Percentiles rank a stretch among this genome's conserved stretches.
These are phyloP conservation scores for Myotis findleyi DNA, from an alignment of 2,797 vertebrate genomes.

Conservation along the genomic window DNA sequence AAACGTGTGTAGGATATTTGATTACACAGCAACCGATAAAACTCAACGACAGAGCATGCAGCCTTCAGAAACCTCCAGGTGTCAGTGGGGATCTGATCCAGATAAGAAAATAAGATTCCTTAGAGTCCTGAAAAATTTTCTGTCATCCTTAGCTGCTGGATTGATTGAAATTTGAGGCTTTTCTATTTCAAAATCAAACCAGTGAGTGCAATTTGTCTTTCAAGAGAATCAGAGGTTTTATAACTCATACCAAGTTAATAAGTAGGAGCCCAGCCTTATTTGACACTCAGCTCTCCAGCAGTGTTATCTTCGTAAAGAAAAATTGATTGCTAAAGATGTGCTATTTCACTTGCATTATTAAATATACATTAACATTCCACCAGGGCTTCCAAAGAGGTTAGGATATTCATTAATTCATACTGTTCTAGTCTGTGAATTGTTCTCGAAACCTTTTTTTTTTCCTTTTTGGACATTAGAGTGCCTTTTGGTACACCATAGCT, in stretches of 20 bases:
- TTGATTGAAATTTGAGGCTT: constrained; percentile 59
- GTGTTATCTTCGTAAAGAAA: constrained; percentile 36
- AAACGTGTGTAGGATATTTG: neutral
- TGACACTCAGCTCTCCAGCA: constrained; percentile 2
- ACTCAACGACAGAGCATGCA: neutral
- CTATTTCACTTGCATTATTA: constrained; percentile 48
- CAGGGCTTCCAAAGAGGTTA: neutral
- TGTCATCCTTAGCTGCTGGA: neutral
- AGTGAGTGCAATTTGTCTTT: constrained; percentile 57
- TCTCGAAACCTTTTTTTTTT: neutral
- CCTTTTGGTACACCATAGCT: neutral
- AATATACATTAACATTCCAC: constrained; percentile 67
- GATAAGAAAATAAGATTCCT: constrained; percentile 42
- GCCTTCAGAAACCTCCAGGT: constrained; percentile 1
- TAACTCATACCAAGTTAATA: constrained; percentile 35
- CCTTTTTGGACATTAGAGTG: neutral
- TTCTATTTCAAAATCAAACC: constrained; percentile 48
- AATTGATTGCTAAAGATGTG: neutral
- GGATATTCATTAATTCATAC: constrained; percentile 3
- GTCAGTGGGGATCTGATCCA: neutral
- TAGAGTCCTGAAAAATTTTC: neutral
- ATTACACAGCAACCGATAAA: constrained; percentile 15
- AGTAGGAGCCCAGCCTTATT: neutral
- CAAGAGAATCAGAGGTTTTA: constrained; percentile 24
- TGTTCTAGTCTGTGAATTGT: constrained; percentile 25